Evolutionary conservation across 2,113 vertebrate species (phyloP), one percentile per base, ranked within the genome.

Genomic region (Xiphophorus couchianus): DNA sequence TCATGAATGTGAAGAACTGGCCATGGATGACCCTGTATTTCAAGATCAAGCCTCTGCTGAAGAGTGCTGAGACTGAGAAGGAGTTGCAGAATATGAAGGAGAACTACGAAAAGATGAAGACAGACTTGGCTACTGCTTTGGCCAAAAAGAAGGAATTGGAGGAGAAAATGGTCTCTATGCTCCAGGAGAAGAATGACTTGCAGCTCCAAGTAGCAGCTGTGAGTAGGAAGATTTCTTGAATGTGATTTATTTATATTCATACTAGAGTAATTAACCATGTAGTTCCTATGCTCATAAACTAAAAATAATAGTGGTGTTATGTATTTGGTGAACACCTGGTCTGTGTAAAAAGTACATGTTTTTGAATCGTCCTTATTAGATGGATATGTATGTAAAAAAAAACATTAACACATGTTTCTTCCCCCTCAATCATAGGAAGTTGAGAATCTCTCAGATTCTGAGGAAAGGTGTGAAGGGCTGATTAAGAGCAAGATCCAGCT

Each of bases 71-170:
- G 80, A 94, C 96, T 0, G 96, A 97, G 83, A 95, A 98, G 35
- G 96, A 98, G 91, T 94, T 96, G 0, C 94, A 93, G 73, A 95
- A 97, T 88, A 86, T 96, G 79, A 97, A 96, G 91, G 95, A 94
- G 88, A 96, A 96, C 86, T 92, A 96, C 91, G 94, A 89, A 11
- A 98, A 97, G 88, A 96, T 94, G 60, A 93, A 97, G 42, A 82
- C 95, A 1, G 95, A 81, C 1, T 91, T 97, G 11, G 92, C 91
- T 0, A 96, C 96, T 77, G 95, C 95, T 0, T 94, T 96, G 66
- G 89, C 94, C 73, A 92, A 94, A 6, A 77, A 93, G 72, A 97
- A 97, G 58, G 95, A 96, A 29, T 80, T 96, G 44, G 95, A 97
- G 73, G 95, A 96, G 85, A 97, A 96, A 76, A 96, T 95, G 93